Evolutionary conservation across 2,113 vertebrate genomes (phyloP), one percentile per base, ranked within the genome.

Genomic region (Microcebus ravelobensis): DNA sequence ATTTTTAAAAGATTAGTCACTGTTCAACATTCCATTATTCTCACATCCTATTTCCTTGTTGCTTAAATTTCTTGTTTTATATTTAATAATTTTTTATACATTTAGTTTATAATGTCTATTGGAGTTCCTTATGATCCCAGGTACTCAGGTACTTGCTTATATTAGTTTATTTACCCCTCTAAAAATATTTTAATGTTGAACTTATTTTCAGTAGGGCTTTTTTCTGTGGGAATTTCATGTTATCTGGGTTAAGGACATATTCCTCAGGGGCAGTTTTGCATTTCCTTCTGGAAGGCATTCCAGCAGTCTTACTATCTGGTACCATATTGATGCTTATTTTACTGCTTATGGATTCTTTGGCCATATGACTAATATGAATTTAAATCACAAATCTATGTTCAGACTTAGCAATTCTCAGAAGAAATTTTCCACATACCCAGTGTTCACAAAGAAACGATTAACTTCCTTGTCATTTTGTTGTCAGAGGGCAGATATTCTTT

Each of bases 301-400:
- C n/a, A 85, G 15, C 2, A 12, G 3, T 52, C 83, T 92, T 82
- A 88, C 14, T 8, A 82, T 39, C 9, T 39, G 76, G 23, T 6
- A 29, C 14, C 17, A 85, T 77, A 67, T 79, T 90, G 36, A 92
- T 87, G 18, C 3, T 73, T 29, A 48, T 87, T 93, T 83, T 82
- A 23, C 68, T 82, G 7, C 18, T 87, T 39, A 68, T 57, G 17
- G 6, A 23, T 73, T 87, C 4, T 77, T 59, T 89, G 29, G 76
- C 8, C 55, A 80, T 15, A 29, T 77, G 12, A 77, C 57, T 86
- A 88, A 82, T 45, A 71, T 59, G 34, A 96, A 74, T 80, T 94
- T 74, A 84, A 94, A 87, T 92, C 57, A 83, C 68, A 84, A 92
- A 48, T 91, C 57, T 90, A 34, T n/a, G 36, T 77, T 20, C 42